These are phyloP conservation scores for Macrostomum cliftonense DNA, from an alignment of 2,888 invertebrate genomes.

Conservation along the genomic window DNA sequence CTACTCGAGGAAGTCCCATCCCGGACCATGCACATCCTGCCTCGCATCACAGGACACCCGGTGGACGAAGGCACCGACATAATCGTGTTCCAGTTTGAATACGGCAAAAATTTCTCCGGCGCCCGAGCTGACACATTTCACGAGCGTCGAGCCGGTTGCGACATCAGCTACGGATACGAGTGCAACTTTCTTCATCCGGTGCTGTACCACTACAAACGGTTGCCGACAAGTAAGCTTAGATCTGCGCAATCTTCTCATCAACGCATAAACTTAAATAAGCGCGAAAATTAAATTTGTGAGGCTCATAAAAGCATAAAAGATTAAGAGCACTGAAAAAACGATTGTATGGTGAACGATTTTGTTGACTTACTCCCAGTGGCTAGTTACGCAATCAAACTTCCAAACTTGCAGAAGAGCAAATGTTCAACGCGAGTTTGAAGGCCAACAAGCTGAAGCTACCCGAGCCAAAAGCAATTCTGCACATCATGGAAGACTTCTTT, in stretches of 20 bases:
- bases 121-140: slow-evolving; percentile 37
- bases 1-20: slow-evolving; percentile 37
- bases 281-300: no score
- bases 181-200: slow-evolving; percentile 41
- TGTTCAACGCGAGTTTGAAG: slow-evolving; percentile 10
- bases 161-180: slow-evolving; percentile 31
- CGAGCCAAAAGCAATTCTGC: slow-evolving; percentile 31
- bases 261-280: no score
- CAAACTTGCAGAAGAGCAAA: no score
- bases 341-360: no score
- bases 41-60: slow-evolving; percentile 23
- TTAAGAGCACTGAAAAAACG: no score
- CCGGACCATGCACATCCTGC: slow-evolving; percentile 26
- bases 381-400: no score
- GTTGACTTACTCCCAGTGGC: no score
- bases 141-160: slow-evolving; percentile 33
- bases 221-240: slow-evolving; percentile 33
- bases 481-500: slow-evolving; percentile 39
- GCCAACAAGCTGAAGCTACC: slow-evolving; percentile 23
- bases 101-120: slow-evolving; percentile 36
- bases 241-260: no score
- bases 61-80: slow-evolving; percentile 19
- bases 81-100: slow-evolving; percentile 30
- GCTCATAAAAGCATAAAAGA: no score
- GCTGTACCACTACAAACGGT: slow-evolving; percentile 33